Conservation (phyloP, 2,797 vertebrate species). For the Intellagama lesueurii region DNA sequence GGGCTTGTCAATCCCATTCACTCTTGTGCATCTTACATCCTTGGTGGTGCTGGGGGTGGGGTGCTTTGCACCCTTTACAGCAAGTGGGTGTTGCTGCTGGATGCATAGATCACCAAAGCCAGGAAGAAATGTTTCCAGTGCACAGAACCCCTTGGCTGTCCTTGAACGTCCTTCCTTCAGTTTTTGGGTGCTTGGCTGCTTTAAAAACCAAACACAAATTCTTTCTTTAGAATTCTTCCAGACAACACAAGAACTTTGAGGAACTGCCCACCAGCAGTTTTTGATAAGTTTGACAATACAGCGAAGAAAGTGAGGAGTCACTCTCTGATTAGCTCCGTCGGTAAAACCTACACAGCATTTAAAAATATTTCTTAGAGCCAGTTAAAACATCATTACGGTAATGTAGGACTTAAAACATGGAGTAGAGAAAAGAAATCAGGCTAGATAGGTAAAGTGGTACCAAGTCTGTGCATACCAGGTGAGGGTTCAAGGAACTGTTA, state of each 20-base stretch:
- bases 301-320: background rate
- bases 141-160: background rate
- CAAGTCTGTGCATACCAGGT: too few species aligned
- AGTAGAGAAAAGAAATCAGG: background rate
- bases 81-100: background rate
- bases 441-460: too few species aligned
- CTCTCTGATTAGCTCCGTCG: background rate
- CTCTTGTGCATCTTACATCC: background rate
- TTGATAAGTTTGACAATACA: background rate
- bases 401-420: background rate
- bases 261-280: background rate
- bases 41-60: too few species aligned
- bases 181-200: background rate
- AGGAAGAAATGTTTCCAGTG: background rate
- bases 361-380: background rate
- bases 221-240: background rate
- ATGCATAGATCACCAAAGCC: background rate
- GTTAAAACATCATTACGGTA: background rate
- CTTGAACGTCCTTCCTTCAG: background rate
- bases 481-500: too few species aligned
- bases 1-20: background rate
- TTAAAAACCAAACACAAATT: background rate
- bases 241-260: background rate
- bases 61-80: background rate
- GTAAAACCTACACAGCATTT: background rate